Conservation (phyloP, 2,888 invertebrate species). For the Drosophila nigricruria region DNA sequence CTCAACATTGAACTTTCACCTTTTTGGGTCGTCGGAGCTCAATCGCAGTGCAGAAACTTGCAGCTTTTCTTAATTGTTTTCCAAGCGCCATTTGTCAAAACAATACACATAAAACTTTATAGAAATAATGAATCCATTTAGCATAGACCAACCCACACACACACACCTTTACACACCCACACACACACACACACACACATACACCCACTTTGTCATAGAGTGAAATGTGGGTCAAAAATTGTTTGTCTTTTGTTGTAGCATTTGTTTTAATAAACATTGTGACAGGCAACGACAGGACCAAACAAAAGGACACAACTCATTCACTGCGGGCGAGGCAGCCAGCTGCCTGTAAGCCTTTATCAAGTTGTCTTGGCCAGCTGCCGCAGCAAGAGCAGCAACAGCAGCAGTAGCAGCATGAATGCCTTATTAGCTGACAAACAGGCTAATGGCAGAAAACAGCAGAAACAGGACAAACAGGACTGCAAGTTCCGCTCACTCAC, state of each 20-base stretch:
- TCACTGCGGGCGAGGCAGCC: constrained; percentile 35
- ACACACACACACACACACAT: constrained; percentile 28
- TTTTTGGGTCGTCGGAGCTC: constrained; percentile 19
- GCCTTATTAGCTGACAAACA: constrained; percentile 76
- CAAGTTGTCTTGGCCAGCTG: constrained; percentile 65
- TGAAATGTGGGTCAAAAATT: constrained; percentile 74
- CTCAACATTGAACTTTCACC: constrained; percentile 67
- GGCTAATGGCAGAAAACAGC: constrained; percentile 9
- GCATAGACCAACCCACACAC: constrained; percentile 38
- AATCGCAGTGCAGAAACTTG: constrained; percentile 27
- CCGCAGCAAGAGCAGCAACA: constrained; percentile 5
- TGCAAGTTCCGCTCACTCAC: constrained; percentile 35
- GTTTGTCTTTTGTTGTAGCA: constrained; percentile 68
- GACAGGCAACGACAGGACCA: constrained; percentile 68
- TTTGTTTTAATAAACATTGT: constrained; percentile 81
- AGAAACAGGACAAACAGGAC: constrained; percentile 5
- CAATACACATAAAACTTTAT: constrained; percentile 62
- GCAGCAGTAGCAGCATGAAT: constrained; percentile 31
- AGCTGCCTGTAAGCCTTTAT: constrained; percentile 57
- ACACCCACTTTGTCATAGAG: constrained; percentile 16
- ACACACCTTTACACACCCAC: constrained; percentile 25
- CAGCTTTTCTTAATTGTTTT: constrained; percentile 65
- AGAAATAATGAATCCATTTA: constrained; percentile 74
- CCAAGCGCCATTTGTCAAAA: constrained; percentile 46
- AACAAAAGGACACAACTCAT: constrained; percentile 47